Conservation (phyloP, 2,797 vertebrate genomes). For the Phoebastria nigripes region DNA sequence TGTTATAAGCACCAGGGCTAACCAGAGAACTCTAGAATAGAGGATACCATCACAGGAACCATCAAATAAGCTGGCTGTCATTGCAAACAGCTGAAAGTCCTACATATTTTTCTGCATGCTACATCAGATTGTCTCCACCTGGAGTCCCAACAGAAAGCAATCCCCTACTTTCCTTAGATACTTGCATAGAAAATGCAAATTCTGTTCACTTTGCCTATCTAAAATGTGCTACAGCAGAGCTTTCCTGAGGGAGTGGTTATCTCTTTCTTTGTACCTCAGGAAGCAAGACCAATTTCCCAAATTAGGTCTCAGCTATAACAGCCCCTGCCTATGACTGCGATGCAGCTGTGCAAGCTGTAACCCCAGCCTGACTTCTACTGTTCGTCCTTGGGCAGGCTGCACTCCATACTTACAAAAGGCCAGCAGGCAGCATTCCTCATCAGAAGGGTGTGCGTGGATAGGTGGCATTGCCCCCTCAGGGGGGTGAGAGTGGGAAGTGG, state of each 20-base stretch:
- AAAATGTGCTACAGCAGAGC: background rate
- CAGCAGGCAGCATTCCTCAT: background rate
- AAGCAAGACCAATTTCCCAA: background rate
- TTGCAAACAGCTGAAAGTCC: background rate
- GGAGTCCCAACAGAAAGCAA: background rate
- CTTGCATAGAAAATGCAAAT: background rate
- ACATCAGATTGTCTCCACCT: background rate
- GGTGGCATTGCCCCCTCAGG: background rate
- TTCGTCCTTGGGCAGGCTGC: background rate
- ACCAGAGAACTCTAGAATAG: background rate
- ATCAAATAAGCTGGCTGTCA: background rate
- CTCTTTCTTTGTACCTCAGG: background rate
- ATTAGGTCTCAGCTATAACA: background rate
- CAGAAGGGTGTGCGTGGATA: background rate
- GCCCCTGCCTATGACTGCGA: rapidly evolving
- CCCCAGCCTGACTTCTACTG: background rate
- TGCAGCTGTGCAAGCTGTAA: background rate
- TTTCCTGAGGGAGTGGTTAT: background rate
- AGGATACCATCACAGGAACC: background rate
- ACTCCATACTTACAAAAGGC: rapidly evolving
- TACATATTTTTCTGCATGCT: background rate
- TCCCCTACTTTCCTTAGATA: background rate
- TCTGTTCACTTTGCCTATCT: background rate
- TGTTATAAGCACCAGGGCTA: background rate
- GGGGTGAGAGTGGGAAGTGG: background rate